phyloP scores from a whole-genome alignment of 2,797 vertebrate genomes.

The Sus cebifrons region DNA sequence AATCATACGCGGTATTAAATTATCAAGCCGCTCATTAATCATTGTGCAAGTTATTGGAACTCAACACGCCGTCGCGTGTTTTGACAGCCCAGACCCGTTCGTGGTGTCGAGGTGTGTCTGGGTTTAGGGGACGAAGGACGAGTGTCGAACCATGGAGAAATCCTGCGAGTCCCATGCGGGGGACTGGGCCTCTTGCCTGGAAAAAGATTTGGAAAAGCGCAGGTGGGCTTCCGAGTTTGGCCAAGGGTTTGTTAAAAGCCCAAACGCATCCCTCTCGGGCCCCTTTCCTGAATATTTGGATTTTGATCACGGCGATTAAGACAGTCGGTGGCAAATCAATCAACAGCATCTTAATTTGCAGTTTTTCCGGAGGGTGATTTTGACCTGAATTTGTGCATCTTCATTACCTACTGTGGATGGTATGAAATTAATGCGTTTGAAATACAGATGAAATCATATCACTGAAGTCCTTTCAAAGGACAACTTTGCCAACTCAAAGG shows the following conservation, averaged over 20 bases:
- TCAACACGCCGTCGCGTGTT: slow-evolving; percentile 28
- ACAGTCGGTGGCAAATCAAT: not conserved
- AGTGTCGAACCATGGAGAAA: not conserved
- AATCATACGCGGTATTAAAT: slow-evolving; percentile 83
- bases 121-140: not conserved
- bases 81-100: slow-evolving; percentile 33
- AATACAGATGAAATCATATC: slow-evolving; percentile 63
- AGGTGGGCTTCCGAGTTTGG: slow-evolving; percentile 44
- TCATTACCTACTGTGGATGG: slow-evolving; percentile 55
- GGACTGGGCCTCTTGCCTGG: not conserved
- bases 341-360: slow-evolving; percentile 69
- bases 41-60: slow-evolving; percentile 68
- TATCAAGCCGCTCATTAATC: slow-evolving; percentile 81
- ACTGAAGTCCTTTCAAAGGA: slow-evolving; percentile 67
- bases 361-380: slow-evolving; percentile 75
- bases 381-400: slow-evolving; percentile 61
- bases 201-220: slow-evolving; percentile 38
- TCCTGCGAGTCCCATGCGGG: not conserved
- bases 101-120: not conserved
- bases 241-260: slow-evolving; percentile 46
- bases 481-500: slow-evolving; percentile 46
- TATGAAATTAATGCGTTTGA: slow-evolving; percentile 71
- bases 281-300: slow-evolving; percentile 51
- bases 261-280: not conserved
- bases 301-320: slow-evolving; percentile 66